These are phyloP conservation scores for Molossus alvarezi DNA, from an alignment of 2,797 vertebrate species.

Conservation along the genomic window DNA sequence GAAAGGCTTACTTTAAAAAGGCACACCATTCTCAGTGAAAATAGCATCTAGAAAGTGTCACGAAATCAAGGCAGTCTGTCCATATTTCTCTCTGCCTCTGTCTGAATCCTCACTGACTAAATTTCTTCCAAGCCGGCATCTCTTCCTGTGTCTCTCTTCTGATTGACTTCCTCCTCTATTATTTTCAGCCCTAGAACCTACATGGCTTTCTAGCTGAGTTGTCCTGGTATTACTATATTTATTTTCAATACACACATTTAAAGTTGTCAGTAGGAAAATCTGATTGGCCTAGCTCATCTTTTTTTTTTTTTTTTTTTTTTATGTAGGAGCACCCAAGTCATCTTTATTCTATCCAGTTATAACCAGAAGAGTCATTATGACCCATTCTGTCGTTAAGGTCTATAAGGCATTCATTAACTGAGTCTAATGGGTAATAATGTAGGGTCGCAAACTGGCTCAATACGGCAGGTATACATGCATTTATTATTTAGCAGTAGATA, in stretches of 20 bases:
- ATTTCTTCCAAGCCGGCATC: background rate
- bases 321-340: background rate
- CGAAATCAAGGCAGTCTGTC: background rate
- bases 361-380: background rate
- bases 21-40: constrained; percentile 9
- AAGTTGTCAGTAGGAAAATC: constrained; percentile 20
- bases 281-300: background rate
- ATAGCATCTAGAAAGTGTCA: background rate
- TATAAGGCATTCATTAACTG: background rate
- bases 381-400: background rate
- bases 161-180: background rate
- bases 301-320: background rate
- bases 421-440: background rate
- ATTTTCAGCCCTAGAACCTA: background rate
- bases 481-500: background rate
- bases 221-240: background rate
- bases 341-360: background rate
- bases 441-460: background rate
- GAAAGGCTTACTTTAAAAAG: background rate
- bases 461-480: background rate
- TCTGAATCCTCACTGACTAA: background rate
- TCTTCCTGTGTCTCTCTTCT: background rate
- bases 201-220: background rate
- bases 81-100: background rate
- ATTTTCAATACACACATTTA: background rate